Percentiles rank a stretch among this genome's conserved stretches.
These are phyloP conservation scores for Telmatherina bonti DNA, from an alignment of 2,797 vertebrate genomes.

Conservation along the genomic window DNA sequence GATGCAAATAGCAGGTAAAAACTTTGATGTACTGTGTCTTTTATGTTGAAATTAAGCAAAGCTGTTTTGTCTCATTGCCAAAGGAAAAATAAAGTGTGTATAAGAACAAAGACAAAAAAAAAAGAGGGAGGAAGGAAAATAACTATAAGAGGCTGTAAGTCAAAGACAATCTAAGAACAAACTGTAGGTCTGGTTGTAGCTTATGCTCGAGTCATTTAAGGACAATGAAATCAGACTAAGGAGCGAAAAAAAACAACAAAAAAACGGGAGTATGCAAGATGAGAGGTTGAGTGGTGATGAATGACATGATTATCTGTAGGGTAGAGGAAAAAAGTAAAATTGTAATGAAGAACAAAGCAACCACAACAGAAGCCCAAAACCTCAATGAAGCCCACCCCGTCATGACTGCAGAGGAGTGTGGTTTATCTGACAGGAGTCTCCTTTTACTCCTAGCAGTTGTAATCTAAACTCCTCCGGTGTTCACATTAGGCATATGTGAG, in stretches of 20 bases:
- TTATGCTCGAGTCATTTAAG: conserved; percentile 43
- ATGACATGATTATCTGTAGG: conserved; percentile 57
- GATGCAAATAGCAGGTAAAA: conserved; percentile 24
- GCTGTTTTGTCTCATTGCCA: background rate
- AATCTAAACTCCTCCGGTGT: conserved; percentile 65
- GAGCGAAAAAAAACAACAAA: conserved; percentile 20
- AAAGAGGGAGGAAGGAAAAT: background rate
- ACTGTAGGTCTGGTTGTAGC: conserved; percentile 45
- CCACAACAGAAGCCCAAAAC: conserved; percentile 76
- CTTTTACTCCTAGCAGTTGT: conserved; percentile 70
- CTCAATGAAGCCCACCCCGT: conserved; percentile 70
- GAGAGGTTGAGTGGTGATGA: conserved; percentile 51
- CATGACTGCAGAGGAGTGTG: conserved; percentile 70
- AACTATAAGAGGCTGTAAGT: conserved; percentile 5
- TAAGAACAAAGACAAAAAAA: conserved; percentile 11
- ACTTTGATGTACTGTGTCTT: background rate
- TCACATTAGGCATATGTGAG: conserved; percentile 39
- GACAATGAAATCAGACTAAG: conserved; percentile 40
- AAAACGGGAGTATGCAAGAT: conserved; percentile 5
- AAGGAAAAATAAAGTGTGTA: conserved; percentile 6
- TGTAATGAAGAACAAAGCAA: conserved; percentile 69
- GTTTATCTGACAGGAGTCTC: conserved; percentile 71
- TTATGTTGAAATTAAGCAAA: conserved; percentile 8
- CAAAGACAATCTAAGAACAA: conserved; percentile 33
- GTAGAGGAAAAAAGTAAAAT: conserved; percentile 23